phyloP scores from a whole-genome alignment of 2,113 vertebrate genomes.

The Mohoua ochrocephala region DNA sequence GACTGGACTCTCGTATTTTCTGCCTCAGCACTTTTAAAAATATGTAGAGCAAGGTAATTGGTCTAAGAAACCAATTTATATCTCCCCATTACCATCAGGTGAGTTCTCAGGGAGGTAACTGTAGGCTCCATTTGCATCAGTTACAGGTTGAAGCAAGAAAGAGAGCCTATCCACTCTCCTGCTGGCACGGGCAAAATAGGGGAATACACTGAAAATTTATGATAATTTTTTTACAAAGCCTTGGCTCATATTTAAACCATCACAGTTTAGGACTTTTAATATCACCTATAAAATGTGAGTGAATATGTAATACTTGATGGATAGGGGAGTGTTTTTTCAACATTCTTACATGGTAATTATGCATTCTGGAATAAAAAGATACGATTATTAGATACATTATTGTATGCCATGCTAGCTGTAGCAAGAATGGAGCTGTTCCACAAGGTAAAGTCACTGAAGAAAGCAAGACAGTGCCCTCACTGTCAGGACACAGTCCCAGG shows the following conservation, averaged over 20 bases:
- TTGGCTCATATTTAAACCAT: not conserved
- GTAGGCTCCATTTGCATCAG: not conserved
- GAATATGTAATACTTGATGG: not conserved
- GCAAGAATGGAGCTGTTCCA: not conserved
- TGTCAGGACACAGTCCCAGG: not conserved
- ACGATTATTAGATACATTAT: not conserved
- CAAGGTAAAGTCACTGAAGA: not conserved
- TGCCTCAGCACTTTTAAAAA: not conserved
- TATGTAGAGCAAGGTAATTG: not conserved
- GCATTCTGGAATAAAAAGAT: not conserved
- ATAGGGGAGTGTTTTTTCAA: not conserved
- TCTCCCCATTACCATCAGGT: not conserved
- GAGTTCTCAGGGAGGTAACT: not conserved
- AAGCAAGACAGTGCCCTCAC: not conserved
- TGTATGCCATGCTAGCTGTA: not conserved
- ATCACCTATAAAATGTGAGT: not conserved
- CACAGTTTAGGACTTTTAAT: not conserved
- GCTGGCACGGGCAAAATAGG: not conserved
- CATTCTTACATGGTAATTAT: not conserved
- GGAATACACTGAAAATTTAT: not conserved
- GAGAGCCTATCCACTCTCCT: not conserved
- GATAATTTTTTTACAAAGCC: not conserved
- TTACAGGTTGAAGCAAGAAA: not conserved
- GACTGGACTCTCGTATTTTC: not conserved
- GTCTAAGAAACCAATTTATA: not conserved